These are phyloP conservation scores for Ectobius pallidus DNA, from an alignment of 2,888 invertebrate species.

Conservation along the genomic window DNA sequence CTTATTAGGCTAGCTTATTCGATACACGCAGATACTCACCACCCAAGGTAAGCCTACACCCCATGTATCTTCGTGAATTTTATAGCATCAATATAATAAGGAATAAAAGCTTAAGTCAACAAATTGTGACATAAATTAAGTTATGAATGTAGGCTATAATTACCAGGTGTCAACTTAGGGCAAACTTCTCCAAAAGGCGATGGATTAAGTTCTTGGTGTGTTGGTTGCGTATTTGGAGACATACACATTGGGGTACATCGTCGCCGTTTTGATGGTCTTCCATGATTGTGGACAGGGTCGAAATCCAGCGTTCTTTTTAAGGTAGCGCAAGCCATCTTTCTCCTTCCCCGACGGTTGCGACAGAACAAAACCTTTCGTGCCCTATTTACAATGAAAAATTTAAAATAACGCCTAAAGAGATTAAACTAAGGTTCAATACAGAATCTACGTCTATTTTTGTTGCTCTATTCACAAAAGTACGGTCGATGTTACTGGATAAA, in stretches of 20 bases:
- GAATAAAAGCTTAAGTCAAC: too few relatives aligned
- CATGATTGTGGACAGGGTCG: constrained; percentile 86
- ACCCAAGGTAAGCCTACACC: too few relatives aligned
- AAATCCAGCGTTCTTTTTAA: constrained; percentile 94
- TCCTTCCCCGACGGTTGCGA: constrained; percentile 6
- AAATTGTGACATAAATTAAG: not conserved
- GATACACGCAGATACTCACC: too few relatives aligned
- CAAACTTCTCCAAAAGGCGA: constrained; percentile 85
- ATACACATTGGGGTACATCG: constrained; percentile 89
- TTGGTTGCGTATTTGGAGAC: constrained; percentile 52
- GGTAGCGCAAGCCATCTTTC: constrained; percentile 96
- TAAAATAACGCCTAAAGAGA: not conserved
- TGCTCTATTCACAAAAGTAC: not conserved
- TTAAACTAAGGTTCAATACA: not conserved
- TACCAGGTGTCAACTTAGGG: constrained; percentile 75
- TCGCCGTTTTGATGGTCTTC: constrained; percentile 84
- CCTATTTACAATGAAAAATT: not conserved
- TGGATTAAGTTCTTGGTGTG: constrained; percentile 63
- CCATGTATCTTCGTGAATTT: too few relatives aligned
- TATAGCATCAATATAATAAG: too few relatives aligned
- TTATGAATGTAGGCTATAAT: constrained; percentile 8
- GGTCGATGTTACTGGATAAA: constrained; percentile 26
- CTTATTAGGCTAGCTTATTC: too few relatives aligned
- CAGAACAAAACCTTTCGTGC: not conserved
- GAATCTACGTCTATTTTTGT: not conserved